A percentile compares a stretch with the other conserved stretches of the same genome.
Conservation (phyloP, 2,888 invertebrate genomes). For the Dexiosoma caninum region DNA sequence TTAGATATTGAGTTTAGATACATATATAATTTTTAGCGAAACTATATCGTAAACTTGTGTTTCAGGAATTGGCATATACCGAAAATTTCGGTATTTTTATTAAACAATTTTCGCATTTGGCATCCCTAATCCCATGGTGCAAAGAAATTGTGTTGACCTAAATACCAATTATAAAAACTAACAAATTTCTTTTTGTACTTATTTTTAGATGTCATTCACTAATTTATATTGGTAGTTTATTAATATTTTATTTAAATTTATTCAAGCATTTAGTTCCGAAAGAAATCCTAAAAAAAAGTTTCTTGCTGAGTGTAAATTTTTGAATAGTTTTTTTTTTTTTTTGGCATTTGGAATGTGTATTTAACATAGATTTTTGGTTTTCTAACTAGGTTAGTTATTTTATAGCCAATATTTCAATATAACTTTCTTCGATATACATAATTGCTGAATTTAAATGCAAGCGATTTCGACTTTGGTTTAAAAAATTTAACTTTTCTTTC, state of each 20-base stretch:
- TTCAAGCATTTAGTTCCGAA: constrained; percentile 1
- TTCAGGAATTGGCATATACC: too few relatives aligned
- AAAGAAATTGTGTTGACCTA: constrained; percentile 36
- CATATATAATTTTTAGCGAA: too few relatives aligned
- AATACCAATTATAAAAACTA: constrained; percentile 36
- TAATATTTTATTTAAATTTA: constrained; percentile 24
- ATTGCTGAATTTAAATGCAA: neutral
- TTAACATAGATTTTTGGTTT: neutral
- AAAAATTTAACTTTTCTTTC: neutral
- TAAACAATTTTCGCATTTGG: neutral
- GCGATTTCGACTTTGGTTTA: too few relatives aligned
- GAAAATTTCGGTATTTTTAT: too few relatives aligned
- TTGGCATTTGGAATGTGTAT: neutral
- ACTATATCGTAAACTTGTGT: too few relatives aligned
- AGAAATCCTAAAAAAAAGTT: neutral
- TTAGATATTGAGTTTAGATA: too few relatives aligned
- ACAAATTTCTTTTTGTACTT: constrained; percentile 35
- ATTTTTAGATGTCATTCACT: constrained; percentile 17
- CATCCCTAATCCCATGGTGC: neutral
- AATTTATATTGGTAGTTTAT: constrained; percentile 8
- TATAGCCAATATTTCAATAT: neutral
- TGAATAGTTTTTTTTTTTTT: neutral
- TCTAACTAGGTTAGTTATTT: neutral
- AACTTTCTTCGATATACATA: neutral
- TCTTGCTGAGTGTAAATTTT: too few relatives aligned